phyloP scores from a whole-genome alignment of 2,113 vertebrate species.

The Athene cunicularia region DNA sequence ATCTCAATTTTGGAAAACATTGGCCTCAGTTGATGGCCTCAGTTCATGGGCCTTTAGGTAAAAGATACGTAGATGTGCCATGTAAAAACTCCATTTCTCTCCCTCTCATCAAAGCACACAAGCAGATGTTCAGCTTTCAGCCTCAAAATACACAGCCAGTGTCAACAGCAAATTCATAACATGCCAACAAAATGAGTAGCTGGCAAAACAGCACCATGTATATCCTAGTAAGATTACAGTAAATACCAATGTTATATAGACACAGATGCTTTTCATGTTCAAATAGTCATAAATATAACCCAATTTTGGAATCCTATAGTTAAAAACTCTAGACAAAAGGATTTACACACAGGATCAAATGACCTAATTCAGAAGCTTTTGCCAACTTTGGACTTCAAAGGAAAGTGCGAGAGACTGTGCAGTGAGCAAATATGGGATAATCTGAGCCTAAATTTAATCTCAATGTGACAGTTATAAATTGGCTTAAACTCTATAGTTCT shows the following conservation, averaged over 20 bases:
- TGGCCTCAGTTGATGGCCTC: neutral
- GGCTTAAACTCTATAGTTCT: neutral
- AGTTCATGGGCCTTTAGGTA: fast-evolving
- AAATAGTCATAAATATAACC: neutral
- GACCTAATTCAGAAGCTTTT: neutral
- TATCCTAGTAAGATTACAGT: neutral
- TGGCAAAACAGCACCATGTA: neutral
- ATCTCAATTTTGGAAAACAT: neutral
- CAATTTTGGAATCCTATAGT: neutral
- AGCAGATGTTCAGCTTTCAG: neutral
- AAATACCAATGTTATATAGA: neutral
- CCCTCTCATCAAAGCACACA: neutral
- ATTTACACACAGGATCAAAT: neutral
- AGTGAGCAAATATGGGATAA: neutral
- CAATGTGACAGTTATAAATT: neutral
- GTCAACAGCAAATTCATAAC: neutral
- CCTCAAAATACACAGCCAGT: neutral
- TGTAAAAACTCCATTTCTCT: fast-evolving
- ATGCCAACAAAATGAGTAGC: neutral
- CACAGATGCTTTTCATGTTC: neutral
- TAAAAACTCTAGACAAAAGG: neutral
- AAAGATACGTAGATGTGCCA: neutral
- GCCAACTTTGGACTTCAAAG: neutral
- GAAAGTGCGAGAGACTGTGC: neutral
- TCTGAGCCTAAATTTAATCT: neutral